These are phyloP conservation scores for Ivindomyrus marchei DNA, from an alignment of 2,113 vertebrate species.

Conservation along the genomic window DNA sequence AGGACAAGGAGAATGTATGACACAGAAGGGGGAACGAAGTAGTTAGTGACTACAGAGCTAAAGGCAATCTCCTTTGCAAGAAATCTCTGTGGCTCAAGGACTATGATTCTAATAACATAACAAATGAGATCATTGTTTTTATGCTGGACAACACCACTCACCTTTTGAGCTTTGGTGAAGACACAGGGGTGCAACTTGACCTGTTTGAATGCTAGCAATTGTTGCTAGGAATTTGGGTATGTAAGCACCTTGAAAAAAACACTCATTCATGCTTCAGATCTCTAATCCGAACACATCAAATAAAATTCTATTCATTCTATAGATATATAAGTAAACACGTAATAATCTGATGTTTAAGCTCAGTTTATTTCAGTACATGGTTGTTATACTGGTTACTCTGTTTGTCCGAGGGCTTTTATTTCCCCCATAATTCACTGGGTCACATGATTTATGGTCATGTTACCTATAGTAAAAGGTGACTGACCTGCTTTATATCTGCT, in stretches of 20 bases:
- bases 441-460: neutral
- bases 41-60: neutral
- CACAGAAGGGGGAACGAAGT: constrained; percentile 15
- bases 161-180: neutral
- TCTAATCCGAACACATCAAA: neutral
- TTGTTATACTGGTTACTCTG: neutral
- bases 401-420: neutral
- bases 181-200: neutral
- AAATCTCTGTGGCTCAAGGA: neutral
- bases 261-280: neutral
- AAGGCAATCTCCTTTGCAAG: neutral
- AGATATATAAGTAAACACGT: neutral
- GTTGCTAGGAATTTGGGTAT: neutral
- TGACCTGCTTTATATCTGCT: neutral
- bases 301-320: neutral
- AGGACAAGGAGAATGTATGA: constrained; percentile 37
- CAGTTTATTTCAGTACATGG: neutral
- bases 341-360: neutral
- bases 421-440: neutral
- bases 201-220: neutral
- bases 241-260: neutral
- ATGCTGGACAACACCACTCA: neutral
- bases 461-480: neutral
- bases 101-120: neutral
- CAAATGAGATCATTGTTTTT: neutral